Percentiles rank a stretch among this genome's conserved stretches.
Conservation (phyloP, 2,797 vertebrate genomes). For the Apodemus agrarius region DNA sequence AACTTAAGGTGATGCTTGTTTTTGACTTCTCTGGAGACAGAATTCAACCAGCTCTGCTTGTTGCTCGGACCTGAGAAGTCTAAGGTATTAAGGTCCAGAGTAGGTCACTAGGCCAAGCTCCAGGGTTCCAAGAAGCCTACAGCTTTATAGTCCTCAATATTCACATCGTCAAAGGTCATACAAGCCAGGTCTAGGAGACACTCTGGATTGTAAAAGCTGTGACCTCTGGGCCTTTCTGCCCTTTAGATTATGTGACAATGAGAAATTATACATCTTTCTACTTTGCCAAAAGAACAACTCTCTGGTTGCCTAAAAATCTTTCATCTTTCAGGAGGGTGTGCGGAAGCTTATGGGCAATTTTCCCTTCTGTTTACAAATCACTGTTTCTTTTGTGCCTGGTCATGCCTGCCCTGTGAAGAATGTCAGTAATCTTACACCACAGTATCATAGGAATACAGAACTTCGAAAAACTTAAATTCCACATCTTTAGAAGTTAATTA, state of each 20-base stretch:
- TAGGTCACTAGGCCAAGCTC: neutral
- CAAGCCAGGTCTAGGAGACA: neutral
- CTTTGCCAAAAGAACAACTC: neutral
- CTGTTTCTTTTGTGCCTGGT: neutral
- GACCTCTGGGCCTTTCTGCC: neutral
- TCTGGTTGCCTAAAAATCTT: neutral
- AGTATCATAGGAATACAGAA: neutral
- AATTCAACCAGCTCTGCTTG: neutral
- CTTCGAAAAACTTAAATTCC: neutral
- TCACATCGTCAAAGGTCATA: neutral
- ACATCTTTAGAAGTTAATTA: neutral
- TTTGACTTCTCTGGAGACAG: neutral
- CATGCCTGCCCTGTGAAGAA: neutral
- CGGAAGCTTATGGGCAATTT: too few relatives aligned
- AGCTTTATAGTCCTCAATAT: neutral
- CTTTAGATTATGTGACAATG: neutral
- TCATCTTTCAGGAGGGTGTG: neutral
- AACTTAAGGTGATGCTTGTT: neutral
- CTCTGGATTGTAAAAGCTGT: neutral
- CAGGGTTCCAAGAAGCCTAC: neutral
- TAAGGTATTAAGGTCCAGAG: neutral
- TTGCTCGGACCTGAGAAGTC: neutral
- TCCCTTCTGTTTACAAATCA: neutral
- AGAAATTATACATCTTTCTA: neutral
- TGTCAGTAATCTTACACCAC: neutral